Base-by-base conservation (phyloP, 2,888 invertebrate genomes). In the Lasioglossum calceatum region DNA sequence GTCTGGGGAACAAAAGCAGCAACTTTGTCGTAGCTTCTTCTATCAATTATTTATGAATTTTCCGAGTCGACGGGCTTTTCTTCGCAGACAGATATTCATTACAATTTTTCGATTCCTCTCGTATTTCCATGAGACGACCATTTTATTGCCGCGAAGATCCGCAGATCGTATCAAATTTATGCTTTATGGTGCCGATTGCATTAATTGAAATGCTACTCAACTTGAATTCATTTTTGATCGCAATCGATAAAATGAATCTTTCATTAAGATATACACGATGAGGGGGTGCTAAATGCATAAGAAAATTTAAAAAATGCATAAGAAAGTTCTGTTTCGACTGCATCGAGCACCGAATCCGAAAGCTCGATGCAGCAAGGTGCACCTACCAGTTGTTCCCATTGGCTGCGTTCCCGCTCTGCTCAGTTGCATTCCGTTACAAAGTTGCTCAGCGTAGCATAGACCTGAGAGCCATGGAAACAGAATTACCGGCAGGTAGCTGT, bases 1-100 rank as follows among this genome's bases (percentile, higher is more conserved):
- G 89, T 85, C 86, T 81, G 86, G 79, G 85, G 83, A 77, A 88
- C 82, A 72, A 10, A 44, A 54, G 64, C 27, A n/a, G 36, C 67
- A 67, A 67, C 81, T 50, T 58, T 47, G 58, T 12, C 77, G 58
- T 14, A 75, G 36, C 27, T 23, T 67, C 77, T 19, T 12, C 64
- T 84, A 90, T 91, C 88, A 92, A 91, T 91, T 91, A 92, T 91
- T 90, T 89, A 91, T 91, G 84, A 91, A 89, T 92, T 90, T 92
- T 92, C 86, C 89, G 19, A 36, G 64, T 16, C 32, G 27, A n/a
- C 27, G 5, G 61, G 14, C 36, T 67, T 32, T 32, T 70, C 67
- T 10, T 70, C 36, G 36, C 67, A 70, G 36, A 70, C 67, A 10
- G 19, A 7, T 10, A 36, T 36, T 23, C 19, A 19, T 19, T 10